phyloP scores from a whole-genome alignment of 2,888 invertebrate species.

The Monoplex corrugatus region DNA sequence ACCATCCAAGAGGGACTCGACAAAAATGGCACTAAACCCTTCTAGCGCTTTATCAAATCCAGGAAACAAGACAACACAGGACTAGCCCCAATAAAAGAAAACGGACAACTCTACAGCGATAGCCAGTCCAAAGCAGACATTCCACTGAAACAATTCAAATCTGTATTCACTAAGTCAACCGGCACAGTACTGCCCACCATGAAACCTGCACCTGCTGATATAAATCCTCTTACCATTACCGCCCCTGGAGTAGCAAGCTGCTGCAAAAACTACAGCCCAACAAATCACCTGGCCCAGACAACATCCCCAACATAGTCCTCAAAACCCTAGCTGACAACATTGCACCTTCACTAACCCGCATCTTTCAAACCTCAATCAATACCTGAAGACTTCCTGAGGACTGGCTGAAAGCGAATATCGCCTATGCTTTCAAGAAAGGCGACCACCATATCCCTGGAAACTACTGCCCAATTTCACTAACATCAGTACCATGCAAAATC shows the following conservation, averaged over 20 bases:
- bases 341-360: background rate
- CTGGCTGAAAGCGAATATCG: conserved; percentile 28
- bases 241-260: background rate
- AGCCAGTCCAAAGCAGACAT: conserved; percentile 26
- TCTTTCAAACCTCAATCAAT: background rate
- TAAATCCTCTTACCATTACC: background rate
- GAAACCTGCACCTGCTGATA: background rate
- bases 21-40: conserved; percentile 3
- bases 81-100: background rate
- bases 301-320: conserved; percentile 24
- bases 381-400: background rate
- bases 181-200: background rate
- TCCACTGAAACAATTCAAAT: background rate
- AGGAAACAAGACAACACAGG: background rate
- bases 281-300: conserved; percentile 14
- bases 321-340: conserved; percentile 4
- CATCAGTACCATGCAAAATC: no score
- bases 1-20: conserved; percentile 2
- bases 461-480: no score
- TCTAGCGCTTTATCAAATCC: conserved; percentile 2
- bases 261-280: background rate
- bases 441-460: no score
- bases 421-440: no score
- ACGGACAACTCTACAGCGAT: background rate
- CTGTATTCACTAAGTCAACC: background rate